Evolutionary conservation across 1,140 invertebrate species (phyloP).

Genomic region (Laupala kohalensis): DNA sequence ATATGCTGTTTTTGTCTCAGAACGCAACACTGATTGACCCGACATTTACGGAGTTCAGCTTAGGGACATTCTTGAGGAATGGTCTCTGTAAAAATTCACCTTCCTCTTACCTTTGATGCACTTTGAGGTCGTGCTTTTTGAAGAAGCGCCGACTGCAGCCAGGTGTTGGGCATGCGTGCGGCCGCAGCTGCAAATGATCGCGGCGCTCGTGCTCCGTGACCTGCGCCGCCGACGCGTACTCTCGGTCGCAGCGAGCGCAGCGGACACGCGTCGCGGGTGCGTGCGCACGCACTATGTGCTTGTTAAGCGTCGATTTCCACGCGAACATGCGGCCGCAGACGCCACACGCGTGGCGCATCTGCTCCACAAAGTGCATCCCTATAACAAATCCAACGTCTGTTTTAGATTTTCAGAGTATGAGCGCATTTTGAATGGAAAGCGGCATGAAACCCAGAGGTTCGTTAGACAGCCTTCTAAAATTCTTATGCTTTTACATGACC

Average conservation of each 20-base stretch:
- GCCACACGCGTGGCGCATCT: constrained; percentile 19
- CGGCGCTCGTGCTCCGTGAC: constrained; percentile 20
- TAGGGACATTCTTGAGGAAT: too few species aligned
- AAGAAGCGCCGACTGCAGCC: constrained; percentile 18
- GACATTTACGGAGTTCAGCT: too few species aligned
- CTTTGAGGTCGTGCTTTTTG: constrained; percentile 18
- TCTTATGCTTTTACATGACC: too few species aligned
- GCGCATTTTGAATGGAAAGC: too few species aligned
- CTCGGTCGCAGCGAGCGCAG: constrained; percentile 11
- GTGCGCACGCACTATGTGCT: constrained; percentile 16
- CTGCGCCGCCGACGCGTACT: constrained; percentile 11
- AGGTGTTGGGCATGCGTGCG: constrained; percentile 13
- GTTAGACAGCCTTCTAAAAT: too few species aligned
- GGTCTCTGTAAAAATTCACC: neutral
- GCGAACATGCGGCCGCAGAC: constrained; percentile 20
- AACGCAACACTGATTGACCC: too few species aligned
- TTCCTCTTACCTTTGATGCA: constrained; percentile 18
- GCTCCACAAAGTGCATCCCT: constrained; percentile 20
- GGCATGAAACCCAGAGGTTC: too few species aligned
- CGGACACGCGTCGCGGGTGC: neutral
- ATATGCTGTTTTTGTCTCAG: too few species aligned
- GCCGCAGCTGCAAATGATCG: constrained; percentile 18
- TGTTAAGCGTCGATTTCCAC: constrained; percentile 21
- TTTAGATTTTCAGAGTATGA: too few species aligned
- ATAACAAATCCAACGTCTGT: too few species aligned